Evolutionary conservation across 2,113 vertebrate genomes (phyloP), one percentile per base, ranked within the genome.

Genomic region (Nothocercus nigrocapillus): DNA sequence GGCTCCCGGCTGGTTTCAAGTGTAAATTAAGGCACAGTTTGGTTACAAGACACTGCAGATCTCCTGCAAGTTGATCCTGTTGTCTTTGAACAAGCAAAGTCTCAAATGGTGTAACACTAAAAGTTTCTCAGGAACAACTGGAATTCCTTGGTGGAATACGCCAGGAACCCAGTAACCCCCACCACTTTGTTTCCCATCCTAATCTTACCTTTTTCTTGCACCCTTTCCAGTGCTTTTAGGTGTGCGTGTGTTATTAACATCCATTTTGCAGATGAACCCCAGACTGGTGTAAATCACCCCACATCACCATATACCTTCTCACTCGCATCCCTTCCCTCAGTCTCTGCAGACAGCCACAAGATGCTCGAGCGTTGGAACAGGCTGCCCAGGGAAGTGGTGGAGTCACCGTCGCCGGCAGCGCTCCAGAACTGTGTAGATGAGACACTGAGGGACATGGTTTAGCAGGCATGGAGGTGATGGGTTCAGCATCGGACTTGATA

Each of bases 311-410:
- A 17, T 20, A 17, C 10, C 9, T 22, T 44, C 9, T 68, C 27
- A 8, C 9, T 68, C 27, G 6, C 13, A 25, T 21, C 28, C 49
- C 45, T 78, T 49, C n/a, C 62, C 47, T 32, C 14, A 22, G 53
- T 40, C 0, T 0, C 7, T 4, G 4, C 7, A 30, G 47, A 30
- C 13, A 0, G 51, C 49, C 49, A 49, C 49, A 49, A 49, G 8
- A 49, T 19, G 49, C 19, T 49, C 49, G 24, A 24, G 20, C 49
- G 5, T 21, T 22, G 21, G 10, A 49, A 49, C 49, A 49, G 49
- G 49, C 49, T 22, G 49, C 49, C 49, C 49, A 24, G 49, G 49
- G 49, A 49, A 49, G 49, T 11, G 49, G 21, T 49, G 49, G 21
- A 22, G 49, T 22, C 49, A 11, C 49, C 21, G 19, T 49, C 49